phyloP scores from a whole-genome alignment of 2,797 vertebrate genomes.

The Eospalax fontanierii region DNA sequence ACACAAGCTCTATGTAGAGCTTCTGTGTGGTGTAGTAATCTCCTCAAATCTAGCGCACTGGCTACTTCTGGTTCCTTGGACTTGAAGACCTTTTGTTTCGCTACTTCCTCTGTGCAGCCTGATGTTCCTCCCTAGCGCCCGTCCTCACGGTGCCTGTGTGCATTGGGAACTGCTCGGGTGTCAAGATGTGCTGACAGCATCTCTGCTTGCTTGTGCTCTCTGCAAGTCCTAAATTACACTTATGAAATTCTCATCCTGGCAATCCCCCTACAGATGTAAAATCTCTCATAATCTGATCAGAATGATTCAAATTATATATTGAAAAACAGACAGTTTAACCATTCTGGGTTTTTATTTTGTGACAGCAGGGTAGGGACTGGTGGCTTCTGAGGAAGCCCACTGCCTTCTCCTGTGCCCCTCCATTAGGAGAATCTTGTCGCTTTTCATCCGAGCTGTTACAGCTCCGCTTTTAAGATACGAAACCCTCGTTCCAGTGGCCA shows the following conservation, averaged over 20 bases:
- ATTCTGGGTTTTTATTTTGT: neutral
- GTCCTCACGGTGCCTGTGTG: no score
- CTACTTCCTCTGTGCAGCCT: neutral
- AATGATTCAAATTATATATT: neutral
- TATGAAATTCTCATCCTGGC: neutral
- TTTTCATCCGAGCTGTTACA: neutral
- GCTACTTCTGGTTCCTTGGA: neutral
- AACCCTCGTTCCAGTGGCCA: neutral
- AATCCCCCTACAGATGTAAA: neutral
- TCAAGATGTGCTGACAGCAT: neutral
- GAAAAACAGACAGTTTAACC: neutral
- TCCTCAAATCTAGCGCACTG: neutral
- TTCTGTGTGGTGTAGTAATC: neutral
- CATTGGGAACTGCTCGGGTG: neutral
- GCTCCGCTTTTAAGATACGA: neutral
- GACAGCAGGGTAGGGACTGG: neutral
- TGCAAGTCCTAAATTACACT: accelerated
- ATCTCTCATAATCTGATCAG: neutral
- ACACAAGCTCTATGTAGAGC: neutral
- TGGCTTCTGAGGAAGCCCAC: neutral
- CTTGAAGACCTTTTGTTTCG: neutral
- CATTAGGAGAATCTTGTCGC: neutral
- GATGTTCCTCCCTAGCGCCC: neutral
- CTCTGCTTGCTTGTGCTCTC: neutral
- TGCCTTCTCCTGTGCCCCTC: neutral